phyloP scores from a whole-genome alignment of 92 coral and sea anemone species.

The Meandrina meandrites region DNA sequence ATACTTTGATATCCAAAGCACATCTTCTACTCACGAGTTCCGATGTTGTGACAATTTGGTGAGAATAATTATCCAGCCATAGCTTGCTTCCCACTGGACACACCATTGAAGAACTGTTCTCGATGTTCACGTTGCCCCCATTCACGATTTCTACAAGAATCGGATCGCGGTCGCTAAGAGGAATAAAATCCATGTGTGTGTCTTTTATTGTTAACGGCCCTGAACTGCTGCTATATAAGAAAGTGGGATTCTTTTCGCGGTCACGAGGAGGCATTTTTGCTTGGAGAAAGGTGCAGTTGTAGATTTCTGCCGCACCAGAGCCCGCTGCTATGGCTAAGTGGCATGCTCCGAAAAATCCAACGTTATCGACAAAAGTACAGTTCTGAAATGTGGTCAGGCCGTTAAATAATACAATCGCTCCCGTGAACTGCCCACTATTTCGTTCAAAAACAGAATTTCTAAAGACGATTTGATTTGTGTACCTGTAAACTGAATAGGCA shows the following conservation, averaged over 20 bases:
- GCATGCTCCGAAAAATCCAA: slow-evolving; percentile 30
- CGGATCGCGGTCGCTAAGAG: not conserved
- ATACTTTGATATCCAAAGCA: slow-evolving; percentile 29
- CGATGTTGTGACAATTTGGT: not conserved
- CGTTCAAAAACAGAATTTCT: slow-evolving; percentile 26
- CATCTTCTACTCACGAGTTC: not conserved
- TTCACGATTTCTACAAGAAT: slow-evolving; percentile 29
- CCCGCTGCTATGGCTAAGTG: slow-evolving; percentile 30
- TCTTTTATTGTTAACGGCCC: slow-evolving; percentile 40
- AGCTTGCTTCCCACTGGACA: slow-evolving; percentile 44
- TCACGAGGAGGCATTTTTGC: not conserved
- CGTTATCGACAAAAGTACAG: slow-evolving; percentile 47
- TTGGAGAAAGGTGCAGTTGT: slow-evolving; percentile 36
- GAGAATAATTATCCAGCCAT: slow-evolving; percentile 8
- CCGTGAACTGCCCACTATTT: slow-evolving; percentile 30
- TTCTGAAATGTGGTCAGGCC: slow-evolving; percentile 23
- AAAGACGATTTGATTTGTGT: slow-evolving; percentile 29
- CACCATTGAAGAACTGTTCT: slow-evolving; percentile 31
- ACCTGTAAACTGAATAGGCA: slow-evolving; percentile 8
- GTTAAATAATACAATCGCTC: slow-evolving; percentile 32
- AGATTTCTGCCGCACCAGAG: slow-evolving; percentile 10
- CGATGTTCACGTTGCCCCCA: slow-evolving; percentile 17
- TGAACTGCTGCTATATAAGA: slow-evolving; percentile 29
- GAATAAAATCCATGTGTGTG: slow-evolving; percentile 15
- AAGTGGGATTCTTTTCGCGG: not conserved